Base-by-base conservation (phyloP, 2,797 vertebrate species). In the Coregonus suidteri region DNA sequence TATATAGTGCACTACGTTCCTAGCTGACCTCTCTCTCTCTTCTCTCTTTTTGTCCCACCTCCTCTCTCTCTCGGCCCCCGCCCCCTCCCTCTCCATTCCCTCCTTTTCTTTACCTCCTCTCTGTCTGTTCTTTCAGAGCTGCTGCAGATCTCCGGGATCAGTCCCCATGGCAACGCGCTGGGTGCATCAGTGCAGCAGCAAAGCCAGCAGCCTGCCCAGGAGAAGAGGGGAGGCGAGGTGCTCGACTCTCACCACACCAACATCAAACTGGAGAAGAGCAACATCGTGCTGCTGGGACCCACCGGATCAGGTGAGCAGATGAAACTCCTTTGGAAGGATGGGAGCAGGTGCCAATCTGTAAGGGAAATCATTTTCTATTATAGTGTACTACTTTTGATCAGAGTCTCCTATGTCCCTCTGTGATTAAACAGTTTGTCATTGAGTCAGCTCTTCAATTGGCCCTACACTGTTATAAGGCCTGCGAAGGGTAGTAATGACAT, bases 241-340 rank as follows among this genome's bases (percentile, higher is more conserved):
- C 87, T 97, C 72, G 96, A 97, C 89, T 96, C 95, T 59, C 79
- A 92, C 80, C 93, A 94, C 3, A 93, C 94, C 25, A 95, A 96
- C 75, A 97, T 97, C 86, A 96, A 95, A 85, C 94, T 97, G 87
- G 96, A 97, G 88, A 97, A 97, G 90, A 97, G 96, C 92, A 97
- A 97, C 86, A 96, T 97, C 83, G 90, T 97, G 88, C 92, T 97
- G 81, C 94, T 97, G 82, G 96, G 96, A 84, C 96, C 96, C 87
- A 97, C 96, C 75, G 96, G 96, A 88, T 97, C 96, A 90, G 96
- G 96, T 97, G 87, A 52, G 83, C 25, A 6, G 0, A 68, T 0
- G 6, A 2, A 4, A 41, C 20, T 30, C 6, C 64, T 59, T 51
- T 73, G 6, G 25, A 30, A 65, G 20, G 14, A 65, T 34, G 25